phyloP scores from a whole-genome alignment of 2,797 vertebrate species.

The Cirrhinus molitorella region DNA sequence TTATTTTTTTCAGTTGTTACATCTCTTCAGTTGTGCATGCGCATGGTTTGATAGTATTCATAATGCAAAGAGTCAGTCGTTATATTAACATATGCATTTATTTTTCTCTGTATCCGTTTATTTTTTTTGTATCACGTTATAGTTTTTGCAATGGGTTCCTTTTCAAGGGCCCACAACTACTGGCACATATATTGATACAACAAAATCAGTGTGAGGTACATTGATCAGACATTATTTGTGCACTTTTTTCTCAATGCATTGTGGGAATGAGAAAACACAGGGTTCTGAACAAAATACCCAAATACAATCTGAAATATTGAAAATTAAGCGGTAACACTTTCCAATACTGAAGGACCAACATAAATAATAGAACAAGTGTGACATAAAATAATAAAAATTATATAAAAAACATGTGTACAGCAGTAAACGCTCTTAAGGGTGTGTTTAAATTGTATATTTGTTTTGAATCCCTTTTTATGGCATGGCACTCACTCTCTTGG shows the following conservation, averaged over 20 bases:
- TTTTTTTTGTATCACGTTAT: slow-evolving; percentile 72
- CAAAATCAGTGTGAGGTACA: slow-evolving; percentile 76
- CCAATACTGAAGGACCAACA: slow-evolving; percentile 67
- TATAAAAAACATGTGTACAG: slow-evolving; percentile 69
- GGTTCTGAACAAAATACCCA: slow-evolving; percentile 61
- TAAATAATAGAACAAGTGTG: slow-evolving; percentile 72
- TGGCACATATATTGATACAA: slow-evolving; percentile 75
- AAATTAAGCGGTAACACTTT: slow-evolving; percentile 72
- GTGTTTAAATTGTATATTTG: slow-evolving; percentile 57
- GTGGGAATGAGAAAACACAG: slow-evolving; percentile 71
- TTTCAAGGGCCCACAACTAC: slow-evolving; percentile 73
- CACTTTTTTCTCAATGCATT: slow-evolving; percentile 74
- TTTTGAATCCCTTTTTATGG: slow-evolving; percentile 66
- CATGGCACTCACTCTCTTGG: slow-evolving; percentile 67
- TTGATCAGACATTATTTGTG: slow-evolving; percentile 74
- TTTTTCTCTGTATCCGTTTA: slow-evolving; percentile 75
- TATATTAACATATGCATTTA: slow-evolving; percentile 80
- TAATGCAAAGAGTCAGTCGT: slow-evolving; percentile 13
- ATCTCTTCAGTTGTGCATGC: not conserved
- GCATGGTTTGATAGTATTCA: not conserved
- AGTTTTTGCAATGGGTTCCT: slow-evolving; percentile 69
- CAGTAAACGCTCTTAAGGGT: slow-evolving; percentile 74
- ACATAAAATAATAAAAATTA: slow-evolving; percentile 64
- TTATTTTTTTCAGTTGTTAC: not conserved
- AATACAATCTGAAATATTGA: slow-evolving; percentile 68